These are phyloP conservation scores for Bombyx mandarina DNA, from an alignment of 1,140 invertebrate genomes.

Conservation along the genomic window DNA sequence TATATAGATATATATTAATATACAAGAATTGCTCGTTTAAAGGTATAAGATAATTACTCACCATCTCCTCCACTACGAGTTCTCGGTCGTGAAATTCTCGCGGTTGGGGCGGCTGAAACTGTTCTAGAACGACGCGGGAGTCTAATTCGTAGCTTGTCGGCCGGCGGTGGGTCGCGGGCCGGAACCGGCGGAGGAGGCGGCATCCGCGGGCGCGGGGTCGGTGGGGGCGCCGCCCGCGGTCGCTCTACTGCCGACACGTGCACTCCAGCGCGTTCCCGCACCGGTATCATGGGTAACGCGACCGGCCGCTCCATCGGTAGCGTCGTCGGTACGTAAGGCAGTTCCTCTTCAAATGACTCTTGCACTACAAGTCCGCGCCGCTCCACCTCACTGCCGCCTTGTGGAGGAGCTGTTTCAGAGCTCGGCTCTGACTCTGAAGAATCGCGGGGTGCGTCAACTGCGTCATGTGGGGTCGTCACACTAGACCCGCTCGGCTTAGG, in stretches of 20 bases:
- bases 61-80: slow-evolving; percentile 40
- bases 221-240: slow-evolving; percentile 87
- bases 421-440: slow-evolving; percentile 86
- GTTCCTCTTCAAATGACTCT: slow-evolving; percentile 88
- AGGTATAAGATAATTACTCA: slow-evolving; percentile 10
- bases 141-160: slow-evolving; percentile 26
- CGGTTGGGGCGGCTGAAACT: slow-evolving; percentile 16
- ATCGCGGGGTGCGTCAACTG: slow-evolving; percentile 42
- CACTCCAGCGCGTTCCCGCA: slow-evolving; percentile 77
- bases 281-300: slow-evolving; percentile 84
- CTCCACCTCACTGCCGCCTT: slow-evolving; percentile 71
- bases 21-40: too few relatives aligned
- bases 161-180: slow-evolving; percentile 3
- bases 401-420: slow-evolving; percentile 70
- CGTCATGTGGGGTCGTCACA: slow-evolving; percentile 39
- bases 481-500: slow-evolving; percentile 31
- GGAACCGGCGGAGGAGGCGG: slow-evolving; percentile 4
- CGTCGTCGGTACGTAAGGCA: slow-evolving; percentile 89
- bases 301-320: slow-evolving; percentile 85
- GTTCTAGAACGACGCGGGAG: slow-evolving; percentile 31
- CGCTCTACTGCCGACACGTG: slow-evolving; percentile 89
- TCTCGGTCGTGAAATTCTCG: slow-evolving; percentile 22
- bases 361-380: slow-evolving; percentile 84
- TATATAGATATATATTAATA: too few relatives aligned
- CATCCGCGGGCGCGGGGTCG: slow-evolving; percentile 79